phyloP scores from a whole-genome alignment of 2,797 vertebrate genomes.

The Helicolenus hilgendorfi region DNA sequence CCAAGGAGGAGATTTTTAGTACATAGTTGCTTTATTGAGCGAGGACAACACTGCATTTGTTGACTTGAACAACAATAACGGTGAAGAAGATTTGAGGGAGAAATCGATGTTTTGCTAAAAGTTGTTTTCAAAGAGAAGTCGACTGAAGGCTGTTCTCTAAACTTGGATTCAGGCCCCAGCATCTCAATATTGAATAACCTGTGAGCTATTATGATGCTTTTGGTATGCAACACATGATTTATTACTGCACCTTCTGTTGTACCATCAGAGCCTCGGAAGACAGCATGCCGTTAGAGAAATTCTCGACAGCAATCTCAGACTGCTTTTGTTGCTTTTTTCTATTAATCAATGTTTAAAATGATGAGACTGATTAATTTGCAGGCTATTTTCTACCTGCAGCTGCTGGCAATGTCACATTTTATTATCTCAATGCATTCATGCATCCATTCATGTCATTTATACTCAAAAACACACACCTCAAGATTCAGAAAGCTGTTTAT shows the following conservation, averaged over 20 bases:
- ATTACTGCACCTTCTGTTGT: conserved; percentile 73
- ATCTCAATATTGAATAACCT: conserved; percentile 70
- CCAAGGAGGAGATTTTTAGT: conserved; percentile 22
- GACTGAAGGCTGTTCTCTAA: conserved; percentile 35
- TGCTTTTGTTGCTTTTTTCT: conserved; percentile 16
- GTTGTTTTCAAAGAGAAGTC: conserved; percentile 37
- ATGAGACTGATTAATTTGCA: conserved; percentile 36
- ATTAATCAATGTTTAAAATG: conserved; percentile 34
- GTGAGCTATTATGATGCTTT: conserved; percentile 71
- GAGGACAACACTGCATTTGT: conserved; percentile 5
- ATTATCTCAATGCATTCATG: conserved; percentile 16
- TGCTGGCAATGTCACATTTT: conserved; percentile 28
- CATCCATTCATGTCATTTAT: conserved; percentile 29
- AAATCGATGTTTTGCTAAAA: conserved; percentile 43
- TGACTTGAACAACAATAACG: conserved; percentile 15
- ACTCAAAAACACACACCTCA: not conserved
- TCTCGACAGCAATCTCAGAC: conserved; percentile 33
- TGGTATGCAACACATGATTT: conserved; percentile 73
- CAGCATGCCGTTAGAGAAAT: conserved; percentile 22
- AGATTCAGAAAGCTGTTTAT: not conserved
- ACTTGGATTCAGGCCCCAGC: conserved; percentile 30
- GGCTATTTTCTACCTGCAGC: conserved; percentile 41
- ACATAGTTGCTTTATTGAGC: conserved; percentile 15
- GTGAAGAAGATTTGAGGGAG: not conserved
- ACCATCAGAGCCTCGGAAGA: conserved; percentile 36